Evolutionary conservation across 2,888 invertebrate genomes (phyloP).

Genomic region (Bellardia pandia): DNA sequence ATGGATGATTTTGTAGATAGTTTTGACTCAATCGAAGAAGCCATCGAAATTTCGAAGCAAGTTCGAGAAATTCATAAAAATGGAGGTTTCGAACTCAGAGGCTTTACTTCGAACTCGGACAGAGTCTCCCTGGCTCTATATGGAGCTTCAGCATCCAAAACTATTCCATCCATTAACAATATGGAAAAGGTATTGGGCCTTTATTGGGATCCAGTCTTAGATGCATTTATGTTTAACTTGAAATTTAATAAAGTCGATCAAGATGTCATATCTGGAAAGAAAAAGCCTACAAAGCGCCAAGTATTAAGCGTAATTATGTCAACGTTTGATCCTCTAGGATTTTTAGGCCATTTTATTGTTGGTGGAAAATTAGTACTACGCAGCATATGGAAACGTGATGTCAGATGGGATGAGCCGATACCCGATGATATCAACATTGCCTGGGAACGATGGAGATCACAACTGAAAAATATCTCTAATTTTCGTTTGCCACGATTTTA

Average conservation of each 20-base stretch:
- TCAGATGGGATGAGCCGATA: constrained; percentile 56
- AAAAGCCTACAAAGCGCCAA: constrained; percentile 52
- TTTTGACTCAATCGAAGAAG: constrained; percentile 39
- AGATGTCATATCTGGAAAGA: constrained; percentile 7
- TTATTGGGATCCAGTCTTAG: constrained; percentile 43
- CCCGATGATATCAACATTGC: constrained; percentile 17
- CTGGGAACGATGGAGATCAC: constrained; percentile 38
- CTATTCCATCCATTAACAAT: neutral
- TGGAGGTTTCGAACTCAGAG: constrained; percentile 55
- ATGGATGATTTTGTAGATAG: constrained; percentile 70
- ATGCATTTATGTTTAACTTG: constrained; percentile 38
- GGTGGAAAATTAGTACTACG: constrained; percentile 50
- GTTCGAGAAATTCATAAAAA: constrained; percentile 53
- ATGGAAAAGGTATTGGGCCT: constrained; percentile 31
- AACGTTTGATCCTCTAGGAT: constrained; percentile 55
- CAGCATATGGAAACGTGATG: constrained; percentile 40
- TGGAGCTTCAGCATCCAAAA: constrained; percentile 10
- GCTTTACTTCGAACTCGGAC: constrained; percentile 58
- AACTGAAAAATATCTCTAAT: constrained; percentile 22
- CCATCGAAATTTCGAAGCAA: constrained; percentile 46
- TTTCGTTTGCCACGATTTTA: constrained; percentile 51
- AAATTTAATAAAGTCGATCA: constrained; percentile 24
- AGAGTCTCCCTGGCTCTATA: constrained; percentile 25
- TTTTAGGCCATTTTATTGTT: constrained; percentile 44
- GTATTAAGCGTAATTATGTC: constrained; percentile 56